A percentile compares a stretch with the other conserved stretches of the same genome.
Conservation (phyloP, 2,797 vertebrate genomes). For the Prunella strophiata region DNA sequence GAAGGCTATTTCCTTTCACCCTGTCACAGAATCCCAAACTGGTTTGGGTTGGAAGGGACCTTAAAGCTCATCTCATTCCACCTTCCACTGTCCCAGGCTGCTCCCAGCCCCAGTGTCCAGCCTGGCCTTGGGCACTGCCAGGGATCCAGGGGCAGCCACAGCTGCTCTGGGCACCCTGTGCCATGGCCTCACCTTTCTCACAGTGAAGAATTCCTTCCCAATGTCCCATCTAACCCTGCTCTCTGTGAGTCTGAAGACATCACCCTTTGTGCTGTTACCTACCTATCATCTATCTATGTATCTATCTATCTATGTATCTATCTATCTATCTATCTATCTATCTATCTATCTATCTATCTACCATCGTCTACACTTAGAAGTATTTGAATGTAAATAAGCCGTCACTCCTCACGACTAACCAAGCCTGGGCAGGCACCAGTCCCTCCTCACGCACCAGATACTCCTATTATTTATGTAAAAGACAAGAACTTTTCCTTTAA, state of each 20-base stretch:
- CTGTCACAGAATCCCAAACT: background rate
- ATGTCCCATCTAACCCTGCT: background rate
- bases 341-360: background rate
- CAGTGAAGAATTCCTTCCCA: background rate
- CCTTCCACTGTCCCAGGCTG: rapidly evolving
- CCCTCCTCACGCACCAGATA: rapidly evolving
- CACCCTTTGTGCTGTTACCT: too few relatives aligned
- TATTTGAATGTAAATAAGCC: background rate
- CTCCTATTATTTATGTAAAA: background rate
- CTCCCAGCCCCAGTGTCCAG: background rate
- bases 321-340: background rate
- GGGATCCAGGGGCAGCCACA: background rate
- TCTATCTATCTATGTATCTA: background rate
- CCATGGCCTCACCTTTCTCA: background rate
- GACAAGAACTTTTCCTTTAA: background rate
- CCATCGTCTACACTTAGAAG: background rate
- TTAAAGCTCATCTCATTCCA: background rate
- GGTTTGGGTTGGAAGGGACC: background rate
- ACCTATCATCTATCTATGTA: background rate
- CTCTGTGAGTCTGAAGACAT: background rate
- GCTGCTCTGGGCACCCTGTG: background rate
- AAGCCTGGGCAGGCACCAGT: rapidly evolving
- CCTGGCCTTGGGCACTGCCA: background rate
- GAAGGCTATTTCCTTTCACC: background rate
- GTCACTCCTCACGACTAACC: background rate